phyloP scores from a whole-genome alignment of 2,888 invertebrate genomes.

The Watsonalla cultraria region DNA sequence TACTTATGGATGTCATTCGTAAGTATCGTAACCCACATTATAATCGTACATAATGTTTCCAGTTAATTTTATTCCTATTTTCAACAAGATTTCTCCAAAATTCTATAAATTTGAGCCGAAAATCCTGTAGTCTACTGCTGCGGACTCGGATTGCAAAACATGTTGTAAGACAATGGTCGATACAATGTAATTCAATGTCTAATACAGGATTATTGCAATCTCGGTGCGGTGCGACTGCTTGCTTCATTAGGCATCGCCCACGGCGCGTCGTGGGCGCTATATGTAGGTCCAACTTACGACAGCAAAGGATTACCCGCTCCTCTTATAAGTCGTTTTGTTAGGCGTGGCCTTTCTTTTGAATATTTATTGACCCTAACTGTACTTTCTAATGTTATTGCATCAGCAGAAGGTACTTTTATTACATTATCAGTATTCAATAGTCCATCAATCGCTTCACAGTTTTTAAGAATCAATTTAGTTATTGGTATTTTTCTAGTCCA shows the following conservation, averaged over 20 bases:
- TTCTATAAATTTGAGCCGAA: too few species aligned
- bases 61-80: not conserved
- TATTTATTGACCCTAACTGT: too few species aligned
- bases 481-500: not conserved
- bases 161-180: conserved; percentile 38
- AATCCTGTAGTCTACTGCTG: too few species aligned
- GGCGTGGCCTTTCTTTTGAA: too few species aligned
- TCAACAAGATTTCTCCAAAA: too few species aligned
- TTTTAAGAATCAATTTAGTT: not conserved
- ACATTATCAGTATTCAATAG: too few species aligned
- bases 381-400: too few species aligned
- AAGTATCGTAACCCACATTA: too few species aligned
- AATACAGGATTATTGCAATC: conserved; percentile 43
- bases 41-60: too few species aligned
- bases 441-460: not conserved
- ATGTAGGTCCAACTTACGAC: conserved; percentile 15
- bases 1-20: not conserved
- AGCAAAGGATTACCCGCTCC: too few species aligned
- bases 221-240: conserved; percentile 34
- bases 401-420: too few species aligned
- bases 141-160: not conserved
- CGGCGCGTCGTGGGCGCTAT: conserved; percentile 37
- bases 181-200: conserved; percentile 11
- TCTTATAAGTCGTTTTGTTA: too few species aligned
- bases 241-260: conserved; percentile 57